A percentile compares a stretch with the other conserved stretches of the same genome.
Evolutionary conservation across 2,888 invertebrate species (phyloP).

Genomic region (Pseudoips prasinana): DNA sequence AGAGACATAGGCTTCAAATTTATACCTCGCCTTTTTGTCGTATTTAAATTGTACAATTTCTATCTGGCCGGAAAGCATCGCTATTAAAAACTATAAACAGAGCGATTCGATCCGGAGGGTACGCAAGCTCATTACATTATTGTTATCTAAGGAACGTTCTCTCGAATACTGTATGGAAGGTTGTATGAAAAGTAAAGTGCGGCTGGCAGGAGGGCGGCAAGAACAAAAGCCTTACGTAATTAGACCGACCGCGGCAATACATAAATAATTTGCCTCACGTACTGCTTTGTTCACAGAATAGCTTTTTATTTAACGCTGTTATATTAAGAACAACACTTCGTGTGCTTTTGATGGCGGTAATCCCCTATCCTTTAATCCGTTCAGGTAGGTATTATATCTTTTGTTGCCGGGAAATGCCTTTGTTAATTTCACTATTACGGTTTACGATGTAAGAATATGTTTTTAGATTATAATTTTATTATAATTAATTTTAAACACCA

Average conservation of each 20-base stretch:
- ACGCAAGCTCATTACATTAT: conserved; percentile 60
- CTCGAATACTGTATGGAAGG: conserved; percentile 39
- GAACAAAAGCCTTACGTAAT: conserved; percentile 79
- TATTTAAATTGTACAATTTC: too few relatives aligned
- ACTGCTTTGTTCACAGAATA: conserved; percentile 73
- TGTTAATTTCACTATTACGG: conserved; percentile 38
- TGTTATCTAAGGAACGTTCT: conserved; percentile 56
- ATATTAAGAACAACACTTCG: conserved; percentile 72
- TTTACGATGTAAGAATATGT: too few relatives aligned
- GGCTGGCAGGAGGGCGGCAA: conserved; percentile 52
- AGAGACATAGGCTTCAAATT: too few relatives aligned
- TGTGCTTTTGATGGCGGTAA: conserved; percentile 65
- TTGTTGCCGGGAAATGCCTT: conserved; percentile 33
- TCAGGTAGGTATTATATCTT: conserved; percentile 33
- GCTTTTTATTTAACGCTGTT: conserved; percentile 77
- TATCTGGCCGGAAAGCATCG: conserved; percentile 4
- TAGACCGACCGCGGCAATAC: conserved; percentile 78
- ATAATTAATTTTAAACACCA: too few relatives aligned
- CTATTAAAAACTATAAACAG: conserved; percentile 40
- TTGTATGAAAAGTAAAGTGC: conserved; percentile 53
- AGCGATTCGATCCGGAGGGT: conserved; percentile 47
- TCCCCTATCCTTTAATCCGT: conserved; percentile 61
- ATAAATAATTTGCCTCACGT: conserved; percentile 81
- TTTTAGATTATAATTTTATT: too few relatives aligned
- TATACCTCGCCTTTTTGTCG: too few relatives aligned